These are phyloP conservation scores for Meloe dianella DNA, from an alignment of 2,888 invertebrate species.

Conservation along the genomic window DNA sequence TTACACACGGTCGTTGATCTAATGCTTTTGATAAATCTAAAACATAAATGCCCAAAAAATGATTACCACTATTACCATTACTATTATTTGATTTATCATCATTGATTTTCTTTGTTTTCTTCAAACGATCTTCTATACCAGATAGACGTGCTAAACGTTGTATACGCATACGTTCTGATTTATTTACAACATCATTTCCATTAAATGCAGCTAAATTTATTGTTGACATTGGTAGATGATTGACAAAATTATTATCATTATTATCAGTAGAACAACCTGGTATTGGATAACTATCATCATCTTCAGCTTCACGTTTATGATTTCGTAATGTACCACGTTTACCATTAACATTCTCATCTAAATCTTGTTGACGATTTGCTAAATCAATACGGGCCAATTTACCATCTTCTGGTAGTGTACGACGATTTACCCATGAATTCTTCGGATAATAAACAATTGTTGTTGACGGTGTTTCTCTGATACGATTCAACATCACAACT, in stretches of 20 bases:
- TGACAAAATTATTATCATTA: conserved; percentile 6
- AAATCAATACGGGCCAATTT: conserved; percentile 46
- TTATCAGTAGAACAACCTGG: neutral
- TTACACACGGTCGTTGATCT: conserved; percentile 68
- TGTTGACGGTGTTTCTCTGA: conserved; percentile 64
- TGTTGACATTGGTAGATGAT: conserved; percentile 41
- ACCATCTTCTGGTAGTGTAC: conserved; percentile 42
- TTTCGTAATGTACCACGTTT: conserved; percentile 65
- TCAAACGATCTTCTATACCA: conserved; percentile 41
- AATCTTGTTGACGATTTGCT: conserved; percentile 60
- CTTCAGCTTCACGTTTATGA: conserved; percentile 48
- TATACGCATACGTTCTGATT: conserved; percentile 67
- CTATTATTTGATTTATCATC: conserved; percentile 35
- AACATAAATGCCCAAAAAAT: conserved; percentile 77
- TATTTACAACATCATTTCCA: conserved; percentile 69
- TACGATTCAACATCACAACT: conserved; percentile 75
- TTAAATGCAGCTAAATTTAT: conserved; percentile 67
- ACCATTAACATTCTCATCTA: conserved; percentile 78
- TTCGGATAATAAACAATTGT: conserved; percentile 64
- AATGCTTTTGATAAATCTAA: conserved; percentile 81
- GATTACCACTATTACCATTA: conserved; percentile 22
- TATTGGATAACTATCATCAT: conserved; percentile 32
- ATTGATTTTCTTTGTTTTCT: conserved; percentile 39
- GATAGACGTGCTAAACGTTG: conserved; percentile 43
- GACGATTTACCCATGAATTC: conserved; percentile 42